Conservation (phyloP, 2,797 vertebrate genomes). For the Melanogrammus aeglefinus region DNA sequence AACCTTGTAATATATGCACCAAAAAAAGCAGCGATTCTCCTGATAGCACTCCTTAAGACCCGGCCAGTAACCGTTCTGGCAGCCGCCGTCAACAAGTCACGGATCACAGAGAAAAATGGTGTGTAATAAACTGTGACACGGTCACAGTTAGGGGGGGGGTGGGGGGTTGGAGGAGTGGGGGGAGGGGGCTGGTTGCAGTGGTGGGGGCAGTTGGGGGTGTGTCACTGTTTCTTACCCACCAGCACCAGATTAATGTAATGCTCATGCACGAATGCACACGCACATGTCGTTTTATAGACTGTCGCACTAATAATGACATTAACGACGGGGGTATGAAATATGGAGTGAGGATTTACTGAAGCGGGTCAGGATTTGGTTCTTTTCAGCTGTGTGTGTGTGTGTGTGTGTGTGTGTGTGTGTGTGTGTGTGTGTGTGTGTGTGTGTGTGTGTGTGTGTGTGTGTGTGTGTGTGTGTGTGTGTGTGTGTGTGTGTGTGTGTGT, state of each 20-base stretch:
- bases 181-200: slow-evolving; percentile 33
- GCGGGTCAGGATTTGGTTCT: slow-evolving; percentile 51
- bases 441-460: slow-evolving; percentile 1
- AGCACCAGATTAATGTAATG: neutral
- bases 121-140: slow-evolving; percentile 74
- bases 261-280: neutral
- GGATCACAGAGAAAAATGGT: slow-evolving; percentile 60
- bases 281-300: neutral
- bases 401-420: slow-evolving; percentile 5
- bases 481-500: slow-evolving; percentile 1
- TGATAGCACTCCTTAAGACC: slow-evolving; percentile 69
- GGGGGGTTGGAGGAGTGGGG: neutral
- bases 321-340: slow-evolving; percentile 60
- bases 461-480: slow-evolving; percentile 5
- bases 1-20: slow-evolving; percentile 82
- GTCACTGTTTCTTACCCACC: neutral
- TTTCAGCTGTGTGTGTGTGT: slow-evolving; percentile 18
- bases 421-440: slow-evolving; percentile 8
- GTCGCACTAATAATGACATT: slow-evolving; percentile 14
- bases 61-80: slow-evolving; percentile 69
- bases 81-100: slow-evolving; percentile 67
- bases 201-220: neutral
- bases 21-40: slow-evolving; percentile 69
- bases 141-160: slow-evolving; percentile 31
- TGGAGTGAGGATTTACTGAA: slow-evolving; percentile 47